Evolutionary conservation across 2,797 vertebrate genomes (phyloP).

Genomic region (Sylvilagus floridanus): DNA sequence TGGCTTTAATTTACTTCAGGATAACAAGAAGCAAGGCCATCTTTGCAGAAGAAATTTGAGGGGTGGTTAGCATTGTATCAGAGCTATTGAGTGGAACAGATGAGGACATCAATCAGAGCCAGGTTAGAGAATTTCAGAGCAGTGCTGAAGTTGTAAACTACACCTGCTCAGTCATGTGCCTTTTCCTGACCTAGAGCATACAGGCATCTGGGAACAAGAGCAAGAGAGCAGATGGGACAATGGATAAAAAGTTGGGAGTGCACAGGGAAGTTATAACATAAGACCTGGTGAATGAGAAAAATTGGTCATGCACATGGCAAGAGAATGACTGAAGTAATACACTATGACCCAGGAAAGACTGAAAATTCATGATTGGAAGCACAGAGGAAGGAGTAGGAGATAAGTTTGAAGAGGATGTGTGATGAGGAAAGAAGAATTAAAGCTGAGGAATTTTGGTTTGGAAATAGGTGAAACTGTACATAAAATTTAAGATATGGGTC

Average conservation of each 20-base stretch:
- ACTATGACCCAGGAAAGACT: neutral
- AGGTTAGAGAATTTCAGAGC: neutral
- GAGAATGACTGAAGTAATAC: neutral
- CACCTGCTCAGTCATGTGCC: conserved; percentile 5
- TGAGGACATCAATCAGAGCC: conserved; percentile 9
- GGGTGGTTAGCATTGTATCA: neutral
- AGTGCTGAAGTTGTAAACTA: conserved; percentile 36
- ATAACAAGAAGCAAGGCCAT: neutral
- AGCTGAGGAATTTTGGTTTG: neutral
- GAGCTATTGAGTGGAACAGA: neutral
- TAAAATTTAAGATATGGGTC: neutral
- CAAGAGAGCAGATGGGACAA: conserved; percentile 33
- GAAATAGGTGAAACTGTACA: neutral
- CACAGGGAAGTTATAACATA: neutral
- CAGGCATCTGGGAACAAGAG: conserved; percentile 2
- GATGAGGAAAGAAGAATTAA: neutral
- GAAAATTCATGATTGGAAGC: neutral
- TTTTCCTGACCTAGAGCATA: neutral
- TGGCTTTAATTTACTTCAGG: neutral
- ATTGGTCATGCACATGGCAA: neutral
- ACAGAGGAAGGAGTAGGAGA: neutral
- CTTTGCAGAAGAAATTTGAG: neutral
- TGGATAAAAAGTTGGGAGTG: neutral
- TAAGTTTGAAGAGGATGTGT: neutral
- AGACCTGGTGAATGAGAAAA: neutral